Evolutionary conservation across 2,797 vertebrate genomes (phyloP), one percentile per base, ranked within the genome.

Genomic region (Urosaurus nigricauda): DNA sequence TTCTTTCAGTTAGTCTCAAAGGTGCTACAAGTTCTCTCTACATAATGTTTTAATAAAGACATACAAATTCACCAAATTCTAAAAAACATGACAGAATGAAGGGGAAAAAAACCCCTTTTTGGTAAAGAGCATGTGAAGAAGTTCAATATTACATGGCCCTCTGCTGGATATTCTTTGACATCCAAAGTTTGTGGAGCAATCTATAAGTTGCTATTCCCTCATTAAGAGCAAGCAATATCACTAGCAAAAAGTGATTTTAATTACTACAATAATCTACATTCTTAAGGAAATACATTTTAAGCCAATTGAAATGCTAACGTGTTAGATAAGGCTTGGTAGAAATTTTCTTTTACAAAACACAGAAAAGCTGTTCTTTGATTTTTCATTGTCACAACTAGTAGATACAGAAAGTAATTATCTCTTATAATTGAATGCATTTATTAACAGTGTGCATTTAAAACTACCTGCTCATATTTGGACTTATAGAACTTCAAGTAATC

Each of bases 391-490:
- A 53, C 68, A 85, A 26, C 78, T 82, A 43, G n/a, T 85, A 81
- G 83, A 89, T 82, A 86, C 68, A 75, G 71, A 75, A 89, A 81
- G 40, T 40, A 85, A 86, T 86, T 85, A 81, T 81, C 26, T 68
- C 58, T 47, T 86, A 81, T 51, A 86, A 75, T 75, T 32, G 70
- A 82, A 51, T 53, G n/a, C 35, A 75, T 80, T 89, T 80, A 85
- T 74, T 85, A 79, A 37, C 24, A 83, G 56, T 32, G 17, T n/a
- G 12, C 68, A 60, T 86, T 63, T 47, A 53, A 65, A 80, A 65
- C 56, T 60, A 80, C 88, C 77, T 81, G 43, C 58, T 56, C 68
- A 29, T 53, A 84, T 56, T 84, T 32, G 47, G 37, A 24, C 40
- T 84, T 77, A 13, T 29, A 71, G 37, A 70, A 78, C 43, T 65